Percentiles rank a stretch among this genome's conserved stretches.
phyloP scores from a whole-genome alignment of 2,888 invertebrate species.

The Noctua comes region DNA sequence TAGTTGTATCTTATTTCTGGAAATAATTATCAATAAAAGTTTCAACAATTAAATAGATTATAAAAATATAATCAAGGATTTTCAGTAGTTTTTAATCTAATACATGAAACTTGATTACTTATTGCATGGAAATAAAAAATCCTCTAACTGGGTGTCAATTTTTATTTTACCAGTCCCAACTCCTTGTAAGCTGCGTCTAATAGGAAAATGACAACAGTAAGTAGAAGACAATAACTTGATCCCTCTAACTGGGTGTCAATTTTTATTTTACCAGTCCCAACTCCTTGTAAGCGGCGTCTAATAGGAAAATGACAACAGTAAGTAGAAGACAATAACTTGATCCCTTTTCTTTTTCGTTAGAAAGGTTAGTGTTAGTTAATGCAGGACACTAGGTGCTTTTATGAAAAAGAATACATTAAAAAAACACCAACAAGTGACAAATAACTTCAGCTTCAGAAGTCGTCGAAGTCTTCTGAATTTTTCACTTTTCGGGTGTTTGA shows the following conservation, averaged over 20 bases:
- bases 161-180: conserved; percentile 47
- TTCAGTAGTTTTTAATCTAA: conserved; percentile 52
- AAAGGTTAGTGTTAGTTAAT: no score
- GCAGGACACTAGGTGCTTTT: no score
- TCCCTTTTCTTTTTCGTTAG: no score
- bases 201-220: background rate
- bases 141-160: conserved; percentile 31
- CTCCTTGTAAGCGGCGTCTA: background rate
- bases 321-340: no score
- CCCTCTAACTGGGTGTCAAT: conserved; percentile 28
- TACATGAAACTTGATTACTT: conserved; percentile 38
- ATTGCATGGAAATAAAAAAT: conserved; percentile 57
- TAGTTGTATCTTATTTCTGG: conserved; percentile 36
- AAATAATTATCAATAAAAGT: conserved; percentile 29
- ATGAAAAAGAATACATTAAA: no score
- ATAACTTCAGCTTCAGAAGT: no score
- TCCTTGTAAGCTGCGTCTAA: background rate
- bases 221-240: no score
- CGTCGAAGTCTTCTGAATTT: no score
- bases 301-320: background rate
- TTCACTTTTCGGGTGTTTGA: no score
- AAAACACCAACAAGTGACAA: no score
- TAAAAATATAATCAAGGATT: conserved; percentile 43
- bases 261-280: conserved; percentile 49
- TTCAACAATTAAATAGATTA: conserved; percentile 34